Conservation (phyloP, 2,113 vertebrate species). For the Anolis sagrei region DNA sequence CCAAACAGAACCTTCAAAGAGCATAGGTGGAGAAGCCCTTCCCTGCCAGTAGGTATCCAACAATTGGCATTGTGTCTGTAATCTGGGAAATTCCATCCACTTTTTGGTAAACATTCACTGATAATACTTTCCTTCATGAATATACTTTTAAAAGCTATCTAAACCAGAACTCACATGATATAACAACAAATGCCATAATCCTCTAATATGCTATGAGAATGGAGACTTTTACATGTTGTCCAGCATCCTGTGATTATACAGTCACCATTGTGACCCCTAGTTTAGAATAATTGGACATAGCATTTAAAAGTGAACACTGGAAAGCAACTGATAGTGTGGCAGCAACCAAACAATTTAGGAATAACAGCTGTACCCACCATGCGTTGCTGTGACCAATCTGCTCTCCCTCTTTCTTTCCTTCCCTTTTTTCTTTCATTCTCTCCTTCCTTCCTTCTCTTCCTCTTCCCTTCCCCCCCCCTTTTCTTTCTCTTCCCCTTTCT, state of each 20-base stretch:
- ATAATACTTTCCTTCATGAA: too few species aligned
- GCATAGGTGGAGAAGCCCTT: neutral
- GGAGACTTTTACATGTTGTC: neutral
- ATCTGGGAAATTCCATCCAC: neutral
- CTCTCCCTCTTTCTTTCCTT: too few species aligned
- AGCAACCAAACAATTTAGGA: neutral
- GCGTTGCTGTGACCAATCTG: too few species aligned
- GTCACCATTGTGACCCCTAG: too few species aligned
- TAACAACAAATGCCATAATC: neutral
- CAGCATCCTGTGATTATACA: neutral
- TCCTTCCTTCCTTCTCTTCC: too few species aligned
- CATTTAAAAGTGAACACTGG: neutral
- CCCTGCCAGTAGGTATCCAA: neutral
- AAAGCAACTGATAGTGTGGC: neutral
- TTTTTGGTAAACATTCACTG: neutral
- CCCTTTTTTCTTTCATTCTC: too few species aligned
- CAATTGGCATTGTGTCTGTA: neutral
- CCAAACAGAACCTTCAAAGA: neutral
- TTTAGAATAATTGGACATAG: neutral
- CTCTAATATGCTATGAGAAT: neutral
- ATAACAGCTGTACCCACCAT: too few species aligned
- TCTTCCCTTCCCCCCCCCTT: too few species aligned
- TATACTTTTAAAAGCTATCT: neutral
- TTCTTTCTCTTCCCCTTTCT: too few species aligned
- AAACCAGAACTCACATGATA: neutral